Evolutionary conservation across 2,113 vertebrate species (phyloP).

Genomic region (Trinectes maculatus): DNA sequence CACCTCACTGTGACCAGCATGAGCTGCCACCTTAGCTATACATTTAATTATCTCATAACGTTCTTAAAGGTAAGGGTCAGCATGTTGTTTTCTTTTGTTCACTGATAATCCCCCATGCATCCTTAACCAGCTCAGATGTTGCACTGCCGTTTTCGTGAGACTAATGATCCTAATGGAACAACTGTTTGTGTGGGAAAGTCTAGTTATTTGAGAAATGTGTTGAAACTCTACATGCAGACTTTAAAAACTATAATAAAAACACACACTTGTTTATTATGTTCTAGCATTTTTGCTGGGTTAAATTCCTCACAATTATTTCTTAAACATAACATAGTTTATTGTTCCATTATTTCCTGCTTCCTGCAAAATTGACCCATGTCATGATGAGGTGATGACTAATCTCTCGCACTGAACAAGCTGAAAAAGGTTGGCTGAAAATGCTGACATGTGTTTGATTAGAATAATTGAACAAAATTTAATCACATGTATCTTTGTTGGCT

Average conservation of each 20-base stretch:
- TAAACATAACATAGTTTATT: not conserved
- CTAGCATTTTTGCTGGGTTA: not conserved
- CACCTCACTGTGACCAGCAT: not conserved
- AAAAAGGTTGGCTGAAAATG: no score
- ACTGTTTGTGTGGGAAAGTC: slow-evolving; percentile 37
- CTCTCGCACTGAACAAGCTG: not conserved
- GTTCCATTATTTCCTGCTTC: no score
- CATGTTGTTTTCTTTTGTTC: slow-evolving; percentile 29
- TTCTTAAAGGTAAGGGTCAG: slow-evolving; percentile 31
- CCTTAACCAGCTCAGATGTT: slow-evolving; percentile 48
- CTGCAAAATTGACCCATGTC: no score
- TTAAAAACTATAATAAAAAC: not conserved
- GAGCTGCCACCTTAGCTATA: not conserved
- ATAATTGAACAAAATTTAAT: no score
- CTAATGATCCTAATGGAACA: slow-evolving; percentile 29
- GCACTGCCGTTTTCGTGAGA: slow-evolving; percentile 24
- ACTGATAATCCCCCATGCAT: slow-evolving; percentile 43
- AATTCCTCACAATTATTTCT: not conserved
- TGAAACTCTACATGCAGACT: not conserved
- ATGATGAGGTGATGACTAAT: no score
- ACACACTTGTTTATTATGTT: slow-evolving; percentile 6
- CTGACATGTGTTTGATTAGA: no score
- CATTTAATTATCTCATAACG: slow-evolving; percentile 25
- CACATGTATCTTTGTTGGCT: not conserved
- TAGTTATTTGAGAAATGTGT: slow-evolving; percentile 11